Base-by-base conservation (phyloP, 2,888 invertebrate species). In the Baronia brevicornis region DNA sequence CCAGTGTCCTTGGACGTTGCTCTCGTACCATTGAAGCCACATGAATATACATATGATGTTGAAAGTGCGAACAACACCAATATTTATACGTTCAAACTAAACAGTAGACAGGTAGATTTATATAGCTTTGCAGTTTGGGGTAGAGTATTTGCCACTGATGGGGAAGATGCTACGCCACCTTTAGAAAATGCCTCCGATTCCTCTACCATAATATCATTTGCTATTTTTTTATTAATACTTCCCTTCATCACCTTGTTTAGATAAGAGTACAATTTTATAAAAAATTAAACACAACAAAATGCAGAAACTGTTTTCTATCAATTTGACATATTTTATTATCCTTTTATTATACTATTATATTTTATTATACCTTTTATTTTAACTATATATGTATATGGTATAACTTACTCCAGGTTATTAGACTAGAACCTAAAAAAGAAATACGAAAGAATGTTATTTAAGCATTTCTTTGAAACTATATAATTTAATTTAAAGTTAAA, bases 41-140 rank as follows among this genome's bases (percentile, higher is more conserved):
- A 51, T 5, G 55, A 68, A 3, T 82, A 62, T 37, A 48, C 49
- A 0, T 84, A 70, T 37, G 47, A 30, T 1, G 44, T 47, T 17
- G 36, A 36, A 1, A 32, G 17, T 1, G 31, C 41, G 1, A 51
- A 42, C 0, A 34, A 44, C 8, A 39, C 32, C 1, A 42, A 27
- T 0, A 60, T 64, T 2, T 62, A 58, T 21, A 59, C 46, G 1
- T 42, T 72, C 13, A 44, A 41, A 2, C 48, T 84, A 23, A 46
- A 39, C 1, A 59, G 61, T 20, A 37, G 31, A 3, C 35, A 51
- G 3, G 54, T 51, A 2, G 67, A 86, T 21, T 43, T 88, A 24
- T 71, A 87, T 21, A 59, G 72, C 3, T 87, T 88, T 35, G 84
- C 74, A 1, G 59, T 88, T 4, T 87, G 82, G 69, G 87, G 87